Evolutionary conservation across 1,140 invertebrate species (phyloP), one percentile per base, ranked within the genome.

Genomic region (Orius insidiosus): DNA sequence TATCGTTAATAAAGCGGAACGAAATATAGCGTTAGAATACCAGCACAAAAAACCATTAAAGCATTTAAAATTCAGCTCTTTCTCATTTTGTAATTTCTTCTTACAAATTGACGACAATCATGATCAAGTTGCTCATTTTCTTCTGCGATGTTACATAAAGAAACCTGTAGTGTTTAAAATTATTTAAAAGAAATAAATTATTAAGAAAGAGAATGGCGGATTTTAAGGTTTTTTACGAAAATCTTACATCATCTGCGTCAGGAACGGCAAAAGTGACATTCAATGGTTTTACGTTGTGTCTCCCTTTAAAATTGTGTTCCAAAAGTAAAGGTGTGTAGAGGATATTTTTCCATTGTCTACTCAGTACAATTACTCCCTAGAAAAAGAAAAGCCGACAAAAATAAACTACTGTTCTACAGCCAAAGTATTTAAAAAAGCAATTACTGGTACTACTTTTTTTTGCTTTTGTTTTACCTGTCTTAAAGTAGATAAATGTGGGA

Each of bases 341-440:
- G n/a, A n/a, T 83, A 61, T 92, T 94, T 63, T 96, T 96, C 92
- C 92, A 97, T 59, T 96, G 89, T 2, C 90, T 72, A 56, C 86
- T 92, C 13, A 96, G 60, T 37, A 89, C 85, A 58, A 92, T 79
- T 13, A 93, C 77, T n/a, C 86, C 87, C 75, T 87, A 52, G 30
- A 65, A 57, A 50, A 39, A 37, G 47, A 49, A n/a, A 46, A 57
- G 51, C 13, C 46, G 49, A 48, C 16, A 39, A 33, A 38, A 35
- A 36, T n/a, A n/a, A n/a, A n/a, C n/a, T n/a, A n/a, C n/a, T n/a
- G n/a, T n/a, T n/a, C n/a, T n/a, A n/a, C n/a, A n/a, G n/a, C n/a
- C n/a, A n/a, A n/a, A n/a, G n/a, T n/a, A n/a, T n/a, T n/a, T n/a
- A n/a, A n/a, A n/a, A n/a, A n/a, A n/a, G n/a, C n/a, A n/a, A n/a